These are phyloP conservation scores for Falco berigora DNA, from an alignment of 2,797 vertebrate genomes.

Conservation along the genomic window DNA sequence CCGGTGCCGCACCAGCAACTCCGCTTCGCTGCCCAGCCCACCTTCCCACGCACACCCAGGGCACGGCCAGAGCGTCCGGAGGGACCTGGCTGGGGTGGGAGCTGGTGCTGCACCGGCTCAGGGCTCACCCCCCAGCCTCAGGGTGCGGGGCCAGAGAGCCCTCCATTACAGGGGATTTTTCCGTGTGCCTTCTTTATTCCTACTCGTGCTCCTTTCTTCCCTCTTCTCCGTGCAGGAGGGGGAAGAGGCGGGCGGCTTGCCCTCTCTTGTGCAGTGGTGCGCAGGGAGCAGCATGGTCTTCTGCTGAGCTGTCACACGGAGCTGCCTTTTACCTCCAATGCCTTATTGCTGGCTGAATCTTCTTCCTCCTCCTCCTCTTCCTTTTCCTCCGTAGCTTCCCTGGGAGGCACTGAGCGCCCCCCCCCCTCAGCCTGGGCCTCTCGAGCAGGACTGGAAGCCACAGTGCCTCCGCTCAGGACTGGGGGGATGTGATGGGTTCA, in stretches of 20 bases:
- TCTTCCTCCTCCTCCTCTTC: not conserved
- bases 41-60: not conserved
- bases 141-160: not conserved
- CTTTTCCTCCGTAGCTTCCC: not conserved
- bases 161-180: conserved; percentile 34
- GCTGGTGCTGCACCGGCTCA: not conserved
- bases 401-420: not conserved
- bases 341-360: conserved; percentile 46
- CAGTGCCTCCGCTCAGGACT: not conserved
- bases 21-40: not conserved
- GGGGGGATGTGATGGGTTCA: not conserved
- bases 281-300: not conserved
- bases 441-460: not conserved
- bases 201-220: not conserved
- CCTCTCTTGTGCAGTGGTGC: not conserved
- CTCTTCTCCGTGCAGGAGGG: not conserved
- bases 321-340: conserved; percentile 13
- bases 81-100: conserved; percentile 10
- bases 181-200: conserved; percentile 33
- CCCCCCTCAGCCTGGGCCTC: not conserved
- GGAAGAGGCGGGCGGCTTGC: not conserved
- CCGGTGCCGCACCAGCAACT: not conserved
- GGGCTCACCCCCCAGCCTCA: not conserved
- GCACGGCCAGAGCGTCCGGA: not conserved
- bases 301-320: not conserved